These are phyloP conservation scores for Panurus biarmicus DNA, from an alignment of 2,113 vertebrate genomes.

Conservation along the genomic window DNA sequence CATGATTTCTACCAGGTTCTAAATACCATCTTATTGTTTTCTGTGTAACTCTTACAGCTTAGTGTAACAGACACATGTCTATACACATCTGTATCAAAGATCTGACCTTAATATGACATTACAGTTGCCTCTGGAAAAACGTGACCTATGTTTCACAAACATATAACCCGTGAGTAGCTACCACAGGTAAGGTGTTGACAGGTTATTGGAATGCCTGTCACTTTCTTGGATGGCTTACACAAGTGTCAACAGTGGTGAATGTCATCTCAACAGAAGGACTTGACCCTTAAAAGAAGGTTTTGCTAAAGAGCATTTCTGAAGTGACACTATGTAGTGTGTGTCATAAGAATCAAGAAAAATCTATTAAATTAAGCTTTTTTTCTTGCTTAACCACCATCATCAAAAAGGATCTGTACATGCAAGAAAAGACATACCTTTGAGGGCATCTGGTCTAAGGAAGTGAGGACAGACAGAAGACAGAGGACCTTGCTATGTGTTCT, in stretches of 20 bases:
- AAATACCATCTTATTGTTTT: background rate
- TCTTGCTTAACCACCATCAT: background rate
- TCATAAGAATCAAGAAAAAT: background rate
- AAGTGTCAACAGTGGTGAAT: background rate
- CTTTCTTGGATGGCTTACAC: background rate
- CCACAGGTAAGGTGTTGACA: background rate
- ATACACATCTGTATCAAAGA: background rate
- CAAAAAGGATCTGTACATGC: background rate
- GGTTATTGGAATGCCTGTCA: background rate
- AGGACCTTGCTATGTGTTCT: background rate
- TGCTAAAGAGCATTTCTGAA: background rate
- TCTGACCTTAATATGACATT: background rate
- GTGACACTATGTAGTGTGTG: accelerated
- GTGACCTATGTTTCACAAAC: background rate
- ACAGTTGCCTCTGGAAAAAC: background rate
- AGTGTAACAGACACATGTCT: background rate
- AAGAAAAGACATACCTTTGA: background rate
- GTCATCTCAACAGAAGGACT: background rate
- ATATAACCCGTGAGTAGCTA: background rate
- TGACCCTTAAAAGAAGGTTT: background rate
- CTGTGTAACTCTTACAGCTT: background rate
- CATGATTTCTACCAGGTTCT: background rate
- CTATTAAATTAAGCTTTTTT: background rate
- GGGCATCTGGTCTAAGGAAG: background rate
- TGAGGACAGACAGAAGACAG: background rate